These are phyloP conservation scores for Deladenus siricidicola DNA, from an alignment of 2,888 invertebrate genomes.

Conservation along the genomic window DNA sequence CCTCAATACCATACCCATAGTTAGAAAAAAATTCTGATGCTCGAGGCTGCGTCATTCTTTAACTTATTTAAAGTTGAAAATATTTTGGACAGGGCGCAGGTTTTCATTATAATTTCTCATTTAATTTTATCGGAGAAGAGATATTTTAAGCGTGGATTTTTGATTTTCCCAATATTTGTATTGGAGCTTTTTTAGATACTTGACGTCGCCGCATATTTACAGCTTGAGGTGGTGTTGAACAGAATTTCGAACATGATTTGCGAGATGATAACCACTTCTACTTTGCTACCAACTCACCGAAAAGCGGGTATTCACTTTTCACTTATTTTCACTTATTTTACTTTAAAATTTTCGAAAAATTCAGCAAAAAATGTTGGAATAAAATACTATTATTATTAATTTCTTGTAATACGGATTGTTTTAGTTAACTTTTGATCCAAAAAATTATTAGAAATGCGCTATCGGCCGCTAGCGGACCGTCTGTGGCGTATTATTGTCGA, in stretches of 20 bases:
- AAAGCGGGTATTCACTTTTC: background rate
- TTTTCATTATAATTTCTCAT: background rate
- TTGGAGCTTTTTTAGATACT: background rate
- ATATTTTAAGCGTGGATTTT: background rate
- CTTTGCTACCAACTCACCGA: background rate
- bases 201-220: constrained; percentile 1
- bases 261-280: background rate
- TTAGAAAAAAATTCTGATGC: too few species aligned
- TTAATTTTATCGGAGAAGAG: background rate
- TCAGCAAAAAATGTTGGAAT: background rate
- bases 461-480: background rate
- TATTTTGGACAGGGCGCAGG: background rate
- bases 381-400: too few species aligned
- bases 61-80: too few species aligned
- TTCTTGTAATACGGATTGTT: too few species aligned
- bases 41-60: too few species aligned
- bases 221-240: background rate
- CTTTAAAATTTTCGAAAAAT: background rate
- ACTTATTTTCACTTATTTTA: background rate
- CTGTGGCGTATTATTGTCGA: background rate
- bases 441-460: constrained; percentile 1
- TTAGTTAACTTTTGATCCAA: too few species aligned
- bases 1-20: too few species aligned
- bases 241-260: background rate
- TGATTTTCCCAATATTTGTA: background rate